Percentiles rank a stretch among this genome's conserved stretches.
phyloP scores from a whole-genome alignment of 1,140 invertebrate genomes.

The Berghia stephanieae region DNA sequence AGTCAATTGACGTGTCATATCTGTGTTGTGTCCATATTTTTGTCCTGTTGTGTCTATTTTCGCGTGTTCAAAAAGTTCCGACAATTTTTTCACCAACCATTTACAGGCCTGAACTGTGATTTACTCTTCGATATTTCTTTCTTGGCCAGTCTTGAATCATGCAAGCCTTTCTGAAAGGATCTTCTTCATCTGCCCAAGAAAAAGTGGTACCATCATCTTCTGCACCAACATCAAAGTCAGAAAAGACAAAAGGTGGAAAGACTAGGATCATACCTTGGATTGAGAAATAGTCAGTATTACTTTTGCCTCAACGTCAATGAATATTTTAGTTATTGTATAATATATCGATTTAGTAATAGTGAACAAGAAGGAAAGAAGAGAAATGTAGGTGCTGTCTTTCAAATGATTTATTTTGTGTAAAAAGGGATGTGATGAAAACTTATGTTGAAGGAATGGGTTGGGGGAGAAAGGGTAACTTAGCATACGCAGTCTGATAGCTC shows the following conservation, averaged over 20 bases:
- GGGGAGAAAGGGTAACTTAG: neutral
- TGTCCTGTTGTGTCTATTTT: too few species aligned
- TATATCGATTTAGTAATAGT: neutral
- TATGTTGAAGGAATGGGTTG: neutral
- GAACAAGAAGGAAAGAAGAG: too few species aligned
- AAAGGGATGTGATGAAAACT: neutral
- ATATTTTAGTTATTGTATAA: neutral
- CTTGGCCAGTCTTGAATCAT: constrained; percentile 31
- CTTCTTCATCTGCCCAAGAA: constrained; percentile 41
- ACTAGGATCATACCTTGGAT: constrained; percentile 61
- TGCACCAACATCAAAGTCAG: constrained; percentile 18
- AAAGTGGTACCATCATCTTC: constrained; percentile 22
- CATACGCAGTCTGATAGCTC: neutral
- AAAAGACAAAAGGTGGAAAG: constrained; percentile 41
- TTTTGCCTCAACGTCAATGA: neutral
- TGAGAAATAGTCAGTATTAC: constrained; percentile 56
- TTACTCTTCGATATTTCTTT: neutral
- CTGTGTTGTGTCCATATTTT: too few species aligned
- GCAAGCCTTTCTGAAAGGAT: constrained; percentile 60
- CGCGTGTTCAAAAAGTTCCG: too few species aligned
- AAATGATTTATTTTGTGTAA: neutral
- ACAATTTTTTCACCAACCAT: too few species aligned
- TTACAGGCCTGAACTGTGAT: too few species aligned
- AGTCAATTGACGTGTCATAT: too few species aligned
- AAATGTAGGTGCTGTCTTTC: too few species aligned